Evolutionary conservation across 1,140 invertebrate genomes (phyloP), one percentile per base, ranked within the genome.

Genomic region (Andricus grossulariae): DNA sequence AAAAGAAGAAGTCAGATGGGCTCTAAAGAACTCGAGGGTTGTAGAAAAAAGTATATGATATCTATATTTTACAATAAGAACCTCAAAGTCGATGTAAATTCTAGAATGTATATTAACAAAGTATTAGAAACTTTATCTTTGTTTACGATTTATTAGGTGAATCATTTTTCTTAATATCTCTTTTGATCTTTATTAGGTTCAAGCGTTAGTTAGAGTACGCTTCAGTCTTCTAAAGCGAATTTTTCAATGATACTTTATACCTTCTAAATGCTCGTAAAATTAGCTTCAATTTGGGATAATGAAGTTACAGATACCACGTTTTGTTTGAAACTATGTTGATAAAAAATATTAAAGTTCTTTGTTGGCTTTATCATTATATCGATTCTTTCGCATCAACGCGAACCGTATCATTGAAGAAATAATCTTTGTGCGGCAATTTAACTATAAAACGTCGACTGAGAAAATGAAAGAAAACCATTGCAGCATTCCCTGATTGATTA

Each of bases 401-500:
- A 45, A 45, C 39, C 39, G 39, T 45, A 45, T 45, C 39, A 45
- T 45, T 11, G 4, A 60, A 60, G 57, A 32, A 60, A 60, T 60
- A 60, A 25, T 32, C 32, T 60, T 3, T 21, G 15, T 11, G 6
- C 57, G 11, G 21, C 21, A 60, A 60, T 60, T 60, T 60, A 15
- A 39, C 57, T 60, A 25, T 60, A 13, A 60, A 60, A 60, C 25
- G 21, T 60, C 57, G 32, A 60, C 57, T 60, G 57, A 60, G 57
- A 60, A 60, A 60, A 60, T 60, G 39, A 60, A 60, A 60, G 39
- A 21, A 60, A 60, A 60, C 57, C 32, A 11, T 60, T 60, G 57
- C 39, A 60, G 21, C 57, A 60, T 60, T 39, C 57, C 16, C 21
- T 60, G 57, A 60, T 32, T 60, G 25, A 60, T 60, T 39, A 60